Conservation (phyloP, 2,888 invertebrate species). For the Pilophorus perplexus region DNA sequence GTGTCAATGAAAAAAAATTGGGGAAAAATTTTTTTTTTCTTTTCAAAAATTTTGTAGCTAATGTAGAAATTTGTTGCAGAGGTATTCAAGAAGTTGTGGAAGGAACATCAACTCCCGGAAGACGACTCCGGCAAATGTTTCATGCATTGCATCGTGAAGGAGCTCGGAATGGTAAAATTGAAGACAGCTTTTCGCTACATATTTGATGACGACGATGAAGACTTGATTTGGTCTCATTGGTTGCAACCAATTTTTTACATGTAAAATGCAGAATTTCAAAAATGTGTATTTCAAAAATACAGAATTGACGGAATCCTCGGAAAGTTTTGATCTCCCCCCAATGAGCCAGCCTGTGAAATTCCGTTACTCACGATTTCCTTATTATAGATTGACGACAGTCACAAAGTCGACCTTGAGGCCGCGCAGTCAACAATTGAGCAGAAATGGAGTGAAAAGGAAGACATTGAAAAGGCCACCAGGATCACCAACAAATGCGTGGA, state of each 20-base stretch:
- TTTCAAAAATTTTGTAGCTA: too few relatives aligned
- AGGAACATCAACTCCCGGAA: background rate
- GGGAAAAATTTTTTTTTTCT: too few relatives aligned
- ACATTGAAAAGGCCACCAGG: background rate
- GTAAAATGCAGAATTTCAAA: too few relatives aligned
- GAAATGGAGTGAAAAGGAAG: background rate
- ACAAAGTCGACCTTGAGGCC: background rate
- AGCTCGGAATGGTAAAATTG: background rate
- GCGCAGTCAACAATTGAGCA: background rate
- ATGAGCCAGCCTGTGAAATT: too few relatives aligned
- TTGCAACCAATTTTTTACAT: background rate
- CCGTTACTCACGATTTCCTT: background rate
- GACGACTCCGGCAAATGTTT: background rate
- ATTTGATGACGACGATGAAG: background rate
- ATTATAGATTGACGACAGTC: background rate
- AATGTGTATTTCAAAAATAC: too few relatives aligned
- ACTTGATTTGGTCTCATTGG: background rate
- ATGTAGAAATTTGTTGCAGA: too few relatives aligned
- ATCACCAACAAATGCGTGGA: background rate
- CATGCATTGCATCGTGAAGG: constrained; percentile 6
- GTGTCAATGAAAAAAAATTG: too few relatives aligned
- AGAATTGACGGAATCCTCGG: too few relatives aligned
- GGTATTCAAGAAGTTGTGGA: background rate
- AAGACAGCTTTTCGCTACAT: background rate
- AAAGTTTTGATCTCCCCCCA: too few relatives aligned